Evolutionary conservation across 2,888 invertebrate genomes (phyloP), one percentile per base, ranked within the genome.

Genomic region (Rosalia funebris): DNA sequence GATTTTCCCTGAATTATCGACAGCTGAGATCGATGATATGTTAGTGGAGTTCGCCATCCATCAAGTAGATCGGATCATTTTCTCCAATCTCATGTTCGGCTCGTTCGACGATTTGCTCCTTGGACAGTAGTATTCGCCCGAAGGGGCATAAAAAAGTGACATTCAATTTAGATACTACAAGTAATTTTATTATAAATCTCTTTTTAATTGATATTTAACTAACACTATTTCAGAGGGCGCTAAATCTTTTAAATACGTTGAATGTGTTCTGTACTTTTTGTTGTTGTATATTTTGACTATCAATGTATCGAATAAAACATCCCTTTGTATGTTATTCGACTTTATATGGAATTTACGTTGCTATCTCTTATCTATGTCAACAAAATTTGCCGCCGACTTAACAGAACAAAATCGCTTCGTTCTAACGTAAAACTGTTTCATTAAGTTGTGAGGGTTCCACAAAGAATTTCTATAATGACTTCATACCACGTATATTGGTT

Each of bases 11-110:
- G 61, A 74, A 60, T 68, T 70, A 74, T 75, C 70, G 75, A 75
- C 75, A 75, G 65, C 52, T 62, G 68, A 75, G 77, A 76, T 76
- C 70, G 75, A 77, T 77, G 74, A 66, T 63, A 67, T 72, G 66
- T 69, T 74, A 73, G 71, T 69, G 66, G 62, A 71, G 68, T 65
- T 65, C 60, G 68, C 65, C 73, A 77, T 77, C 75, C 70, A 77
- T 77, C 75, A 77, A 69, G 62, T 63, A 66, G 68, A 69, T 65
- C 62, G 69, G 70, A 70, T 12, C 68, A 65, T 64, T 61, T 67
- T 68, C 66, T 69, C 56, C 65, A 60, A 68, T 69, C 68, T 68
- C 63, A 65, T 66, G 70, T 70, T 57, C 52, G 39, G 66, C 71
- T 68, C 71, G 69, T 71, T 65, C 63, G 60, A 62, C 67, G 60